phyloP scores from a whole-genome alignment of 2,888 invertebrate species.

The Lagria hirta region DNA sequence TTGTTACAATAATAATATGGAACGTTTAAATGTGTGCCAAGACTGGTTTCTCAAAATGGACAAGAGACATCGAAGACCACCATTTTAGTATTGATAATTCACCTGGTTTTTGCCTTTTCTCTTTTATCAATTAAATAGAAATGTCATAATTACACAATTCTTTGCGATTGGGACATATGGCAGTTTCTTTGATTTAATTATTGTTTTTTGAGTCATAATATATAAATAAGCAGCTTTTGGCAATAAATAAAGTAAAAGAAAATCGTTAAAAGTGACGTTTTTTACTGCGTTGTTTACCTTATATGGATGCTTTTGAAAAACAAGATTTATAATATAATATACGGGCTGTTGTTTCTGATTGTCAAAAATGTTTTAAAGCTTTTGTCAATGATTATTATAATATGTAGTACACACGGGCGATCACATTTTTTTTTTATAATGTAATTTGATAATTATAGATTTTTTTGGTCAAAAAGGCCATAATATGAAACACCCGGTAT shows the following conservation, averaged over 20 bases:
- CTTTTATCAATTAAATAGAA: conserved; percentile 25
- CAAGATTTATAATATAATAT: too few relatives aligned
- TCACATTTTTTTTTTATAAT: too few relatives aligned
- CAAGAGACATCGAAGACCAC: conserved; percentile 30
- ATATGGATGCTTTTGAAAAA: too few relatives aligned
- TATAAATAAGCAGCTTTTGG: conserved; percentile 7
- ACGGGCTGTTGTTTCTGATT: too few relatives aligned
- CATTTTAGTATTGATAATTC: conserved; percentile 24
- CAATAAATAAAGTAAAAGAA: conserved; percentile 10
- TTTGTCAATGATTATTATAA: too few relatives aligned
- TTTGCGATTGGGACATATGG: conserved; percentile 14
- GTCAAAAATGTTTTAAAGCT: too few relatives aligned
- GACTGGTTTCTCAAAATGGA: conserved; percentile 40
- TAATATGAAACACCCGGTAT: too few relatives aligned
- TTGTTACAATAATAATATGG: conserved; percentile 1
- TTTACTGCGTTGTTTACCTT: too few relatives aligned
- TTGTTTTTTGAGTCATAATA: conserved; percentile 7
- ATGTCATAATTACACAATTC: conserved; percentile 26
- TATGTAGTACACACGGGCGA: too few relatives aligned
- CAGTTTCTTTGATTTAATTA: conserved; percentile 5
- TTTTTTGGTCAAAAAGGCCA: too few relatives aligned
- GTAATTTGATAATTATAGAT: too few relatives aligned
- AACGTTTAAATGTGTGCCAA: conserved; percentile 36
- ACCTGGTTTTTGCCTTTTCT: conserved; percentile 19
- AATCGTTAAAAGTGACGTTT: too few relatives aligned